phyloP scores from a whole-genome alignment of 2,888 invertebrate species.

The Petrophora chlorosata region DNA sequence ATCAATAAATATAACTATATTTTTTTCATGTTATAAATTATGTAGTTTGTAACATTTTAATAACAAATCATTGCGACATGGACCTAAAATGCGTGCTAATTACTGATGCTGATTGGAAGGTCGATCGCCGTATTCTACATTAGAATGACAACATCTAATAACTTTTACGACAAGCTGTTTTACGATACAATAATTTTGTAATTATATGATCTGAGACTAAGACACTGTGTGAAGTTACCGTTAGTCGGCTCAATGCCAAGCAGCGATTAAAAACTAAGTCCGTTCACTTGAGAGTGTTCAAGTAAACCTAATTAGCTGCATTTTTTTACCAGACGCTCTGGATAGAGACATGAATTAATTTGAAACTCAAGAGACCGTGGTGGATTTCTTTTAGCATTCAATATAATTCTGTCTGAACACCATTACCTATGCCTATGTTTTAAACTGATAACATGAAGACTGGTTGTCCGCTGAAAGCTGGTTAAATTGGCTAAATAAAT shows the following conservation, averaged over 20 bases:
- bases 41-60: too few species aligned
- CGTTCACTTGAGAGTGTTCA: conserved; percentile 24
- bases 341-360: conserved; percentile 58
- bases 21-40: too few species aligned
- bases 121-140: too few species aligned
- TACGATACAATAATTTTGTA: background rate
- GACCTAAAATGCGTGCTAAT: too few species aligned
- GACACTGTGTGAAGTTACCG: conserved; percentile 34
- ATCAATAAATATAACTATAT: too few species aligned
- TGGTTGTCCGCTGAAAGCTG: too few species aligned
- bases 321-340: conserved; percentile 53
- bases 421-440: background rate
- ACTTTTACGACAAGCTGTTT: background rate
- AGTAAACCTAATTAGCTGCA: conserved; percentile 59
- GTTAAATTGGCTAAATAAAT: too few species aligned
- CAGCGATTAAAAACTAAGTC: conserved; percentile 46
- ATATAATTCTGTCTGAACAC: conserved; percentile 37
- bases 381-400: conserved; percentile 45
- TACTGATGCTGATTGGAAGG: too few species aligned
- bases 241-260: conserved; percentile 40
- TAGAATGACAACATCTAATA: too few species aligned
- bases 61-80: too few species aligned
- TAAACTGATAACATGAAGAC: background rate
- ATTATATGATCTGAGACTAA: background rate
- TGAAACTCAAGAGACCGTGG: conserved; percentile 60